Evolutionary conservation across 2,888 invertebrate species (phyloP), one percentile per base, ranked within the genome.

Genomic region (Melinaea menophilus): DNA sequence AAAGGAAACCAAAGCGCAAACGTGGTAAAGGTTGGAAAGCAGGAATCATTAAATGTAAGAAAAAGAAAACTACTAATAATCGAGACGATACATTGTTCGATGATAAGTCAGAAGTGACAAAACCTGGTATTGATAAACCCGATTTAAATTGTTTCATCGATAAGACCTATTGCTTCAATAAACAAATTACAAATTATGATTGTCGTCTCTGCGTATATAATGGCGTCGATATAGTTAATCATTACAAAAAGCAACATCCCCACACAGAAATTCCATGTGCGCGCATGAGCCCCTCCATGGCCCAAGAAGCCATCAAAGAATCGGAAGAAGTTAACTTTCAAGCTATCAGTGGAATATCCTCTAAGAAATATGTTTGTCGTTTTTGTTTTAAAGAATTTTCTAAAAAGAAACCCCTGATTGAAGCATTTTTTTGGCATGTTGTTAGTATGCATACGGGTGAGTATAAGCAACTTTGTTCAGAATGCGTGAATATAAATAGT

Each of bases 401-500:
- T 34, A 79, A 75, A 64, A 77, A 71, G 57, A 80, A 76, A 60
- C 72, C 74, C 1, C 72, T 78, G 45, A 75, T 90, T 55, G 88
- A 90, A 74, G 77, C 80, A 4, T 95, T 95, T 76, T 94, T 94
- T 74, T 95, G 95, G 77, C 96, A 97, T 75, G 89, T 95, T 51
- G 92, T 89, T 2, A 88, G 93, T 33, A 91, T 85, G 56, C 97
- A 97, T 66, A 96, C 96, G 0, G 96, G 96, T 0, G 96, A 97
- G 82, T 95, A 93, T 72, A 90, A 94, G 61, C 93, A 92, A 66
- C 79, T 86, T 33, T 96, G 96, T 79, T 91, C 91, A 0, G 82
- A 86, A 56, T 96, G 96, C 71, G 72, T 80, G 2, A 78, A 81
- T 61, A 73, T 80, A 66, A 76, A 80, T 69, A 72, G 75, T 71